Base-by-base conservation (phyloP, 2,888 invertebrate genomes). In the Mechanitis mazaeus region DNA sequence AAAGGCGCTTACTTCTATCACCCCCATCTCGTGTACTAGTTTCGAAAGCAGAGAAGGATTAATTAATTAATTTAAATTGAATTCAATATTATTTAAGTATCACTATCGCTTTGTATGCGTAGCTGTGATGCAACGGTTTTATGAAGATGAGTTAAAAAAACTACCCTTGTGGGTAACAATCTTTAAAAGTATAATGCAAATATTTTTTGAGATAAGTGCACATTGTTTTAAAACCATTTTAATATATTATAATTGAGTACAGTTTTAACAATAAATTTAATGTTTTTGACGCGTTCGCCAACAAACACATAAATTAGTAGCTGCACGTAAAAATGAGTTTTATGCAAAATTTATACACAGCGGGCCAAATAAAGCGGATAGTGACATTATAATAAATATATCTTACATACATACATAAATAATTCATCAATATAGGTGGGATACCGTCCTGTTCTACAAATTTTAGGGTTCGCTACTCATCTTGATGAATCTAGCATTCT, bases 1-100 rank as follows among this genome's bases (percentile, higher is more conserved):
- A 67, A 66, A 70, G 68, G 69, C 69, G 65, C 68, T 70, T 70
- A 67, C 65, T 70, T 67, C 67, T 60, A 63, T 67, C 68, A 64
- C 64, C 64, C 66, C 58, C 54, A 45, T 45, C 35, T 50, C 47
- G 2, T 58, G 33, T 53, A 28, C 46, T 35, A 53, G 33, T 45
- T 20, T 3, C 45, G n/a, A 12, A n/a, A 28, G n/a, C 28, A n/a
- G 31, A 9, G 2, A 11, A 5, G 31, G 50, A 50, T 50, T 50
- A 50, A 31, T 50, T 50, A 28, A 50, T 50, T 42, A 42, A 42
- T 42, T 9, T 42, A 42, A 42, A 42, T 42, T 42, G 0, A 9
- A 42, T 42, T 42, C 42, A 42, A 42, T 42, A 42, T 42, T 9
- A 7, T 11, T 42, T 9, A 9, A 42, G 3, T 42, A 42, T 11